A percentile compares a stretch with the other conserved stretches of the same genome.
Evolutionary conservation across 2,888 invertebrate genomes (phyloP).

Genomic region (Pristionchus maxplancki): DNA sequence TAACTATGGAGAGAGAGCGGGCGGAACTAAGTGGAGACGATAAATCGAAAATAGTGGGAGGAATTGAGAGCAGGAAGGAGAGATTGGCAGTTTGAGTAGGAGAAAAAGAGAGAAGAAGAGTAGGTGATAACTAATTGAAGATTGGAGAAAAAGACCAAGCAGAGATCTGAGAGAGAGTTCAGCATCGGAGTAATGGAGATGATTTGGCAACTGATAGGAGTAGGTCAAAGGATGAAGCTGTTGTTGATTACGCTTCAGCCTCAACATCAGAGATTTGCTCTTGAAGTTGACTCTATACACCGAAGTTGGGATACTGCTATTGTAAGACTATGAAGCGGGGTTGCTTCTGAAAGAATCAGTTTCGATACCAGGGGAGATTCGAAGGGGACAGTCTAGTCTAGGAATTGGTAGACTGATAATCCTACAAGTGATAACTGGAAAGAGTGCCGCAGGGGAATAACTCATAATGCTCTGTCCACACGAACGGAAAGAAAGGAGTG

Average conservation of each 20-base stretch:
- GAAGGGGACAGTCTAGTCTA: too few species aligned
- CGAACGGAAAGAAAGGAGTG: neutral
- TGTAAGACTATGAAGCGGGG: too few species aligned
- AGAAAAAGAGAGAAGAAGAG: neutral
- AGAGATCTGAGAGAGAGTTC: neutral
- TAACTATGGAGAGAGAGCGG: neutral
- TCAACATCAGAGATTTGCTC: too few species aligned
- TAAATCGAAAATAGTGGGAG: neutral
- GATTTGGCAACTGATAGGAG: neutral
- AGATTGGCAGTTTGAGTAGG: neutral
- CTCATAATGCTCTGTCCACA: neutral
- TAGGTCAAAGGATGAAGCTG: too few species aligned
- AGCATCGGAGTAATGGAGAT: neutral
- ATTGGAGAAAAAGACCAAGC: neutral
- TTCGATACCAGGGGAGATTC: too few species aligned
- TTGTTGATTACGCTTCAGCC: too few species aligned
- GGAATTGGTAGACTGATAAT: neutral
- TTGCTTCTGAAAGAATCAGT: too few species aligned
- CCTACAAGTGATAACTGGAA: neutral
- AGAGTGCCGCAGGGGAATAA: neutral
- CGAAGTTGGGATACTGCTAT: too few species aligned
- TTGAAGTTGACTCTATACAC: too few species aligned
- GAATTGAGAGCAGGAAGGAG: neutral
- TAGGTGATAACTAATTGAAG: constrained; percentile 34
- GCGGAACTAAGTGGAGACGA: neutral